Conservation (phyloP, 2,113 vertebrate genomes). For the Murina feae region DNA sequence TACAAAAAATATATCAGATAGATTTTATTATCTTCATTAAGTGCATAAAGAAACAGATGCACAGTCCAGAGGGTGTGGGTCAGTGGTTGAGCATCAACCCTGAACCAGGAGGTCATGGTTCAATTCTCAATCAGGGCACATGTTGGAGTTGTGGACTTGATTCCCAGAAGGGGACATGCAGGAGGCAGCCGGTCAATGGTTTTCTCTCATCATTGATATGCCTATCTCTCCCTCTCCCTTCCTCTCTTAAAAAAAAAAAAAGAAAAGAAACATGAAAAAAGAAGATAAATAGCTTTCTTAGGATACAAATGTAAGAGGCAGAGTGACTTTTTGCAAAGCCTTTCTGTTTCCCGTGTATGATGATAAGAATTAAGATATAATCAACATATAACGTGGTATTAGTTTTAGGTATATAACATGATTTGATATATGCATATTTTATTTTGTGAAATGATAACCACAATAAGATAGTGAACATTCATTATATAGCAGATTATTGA, state of each 20-base stretch:
- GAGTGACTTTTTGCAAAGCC: background rate
- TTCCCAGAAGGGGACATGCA: too few species aligned
- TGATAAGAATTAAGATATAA: background rate
- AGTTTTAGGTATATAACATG: background rate
- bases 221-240: too few species aligned
- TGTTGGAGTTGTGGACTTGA: too few species aligned
- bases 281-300: background rate
- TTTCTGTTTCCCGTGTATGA: background rate
- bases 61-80: too few species aligned
- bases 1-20: background rate
- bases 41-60: background rate
- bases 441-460: background rate
- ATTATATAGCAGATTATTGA: background rate
- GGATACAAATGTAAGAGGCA: background rate
- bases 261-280: background rate
- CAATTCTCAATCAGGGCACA: too few species aligned
- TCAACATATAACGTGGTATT: background rate
- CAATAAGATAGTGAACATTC: background rate
- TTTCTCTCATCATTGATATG: too few species aligned
- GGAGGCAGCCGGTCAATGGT: too few species aligned
- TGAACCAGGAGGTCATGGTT: too few species aligned
- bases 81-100: too few species aligned
- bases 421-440: background rate
- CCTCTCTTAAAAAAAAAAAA: too few species aligned
- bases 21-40: constrained; percentile 19